These are phyloP conservation scores for Phrynocephalus versicolor DNA, from an alignment of 2,113 vertebrate genomes.

Conservation along the genomic window DNA sequence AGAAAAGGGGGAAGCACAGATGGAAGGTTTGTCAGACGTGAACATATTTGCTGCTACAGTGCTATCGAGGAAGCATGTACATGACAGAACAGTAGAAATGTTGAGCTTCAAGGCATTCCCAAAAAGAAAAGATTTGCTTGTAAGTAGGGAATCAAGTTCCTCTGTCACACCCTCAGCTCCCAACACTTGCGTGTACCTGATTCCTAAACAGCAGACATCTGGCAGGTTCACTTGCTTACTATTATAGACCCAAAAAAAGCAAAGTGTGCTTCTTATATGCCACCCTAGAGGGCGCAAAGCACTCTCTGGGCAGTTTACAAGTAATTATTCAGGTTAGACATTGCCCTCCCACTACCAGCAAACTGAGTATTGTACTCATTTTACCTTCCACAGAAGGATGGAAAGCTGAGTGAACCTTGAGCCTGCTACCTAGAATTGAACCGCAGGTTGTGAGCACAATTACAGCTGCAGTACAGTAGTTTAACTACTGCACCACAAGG, in stretches of 20 bases:
- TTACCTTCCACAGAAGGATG: too few species aligned
- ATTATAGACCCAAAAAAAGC: background rate
- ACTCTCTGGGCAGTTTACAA: too few species aligned
- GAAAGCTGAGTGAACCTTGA: too few species aligned
- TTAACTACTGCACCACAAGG: too few species aligned
- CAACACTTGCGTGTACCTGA: background rate
- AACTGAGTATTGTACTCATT: too few species aligned
- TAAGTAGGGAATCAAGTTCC: background rate
- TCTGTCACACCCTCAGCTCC: background rate
- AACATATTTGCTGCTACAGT: background rate
- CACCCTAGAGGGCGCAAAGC: too few species aligned
- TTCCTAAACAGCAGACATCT: background rate
- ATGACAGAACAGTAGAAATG: background rate
- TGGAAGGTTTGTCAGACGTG: background rate
- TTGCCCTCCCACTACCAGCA: too few species aligned
- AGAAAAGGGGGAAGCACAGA: background rate
- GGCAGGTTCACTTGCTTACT: background rate
- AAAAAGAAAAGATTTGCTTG: background rate
- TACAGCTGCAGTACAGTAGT: too few species aligned
- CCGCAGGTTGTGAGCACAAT: too few species aligned
- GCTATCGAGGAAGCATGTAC: background rate
- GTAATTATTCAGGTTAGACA: too few species aligned
- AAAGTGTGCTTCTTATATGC: too few species aligned
- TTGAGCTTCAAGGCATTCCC: background rate
- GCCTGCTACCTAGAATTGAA: too few species aligned